These are phyloP conservation scores for Physeter macrocephalus DNA, from an alignment of 2,113 vertebrate genomes.

Conservation along the genomic window DNA sequence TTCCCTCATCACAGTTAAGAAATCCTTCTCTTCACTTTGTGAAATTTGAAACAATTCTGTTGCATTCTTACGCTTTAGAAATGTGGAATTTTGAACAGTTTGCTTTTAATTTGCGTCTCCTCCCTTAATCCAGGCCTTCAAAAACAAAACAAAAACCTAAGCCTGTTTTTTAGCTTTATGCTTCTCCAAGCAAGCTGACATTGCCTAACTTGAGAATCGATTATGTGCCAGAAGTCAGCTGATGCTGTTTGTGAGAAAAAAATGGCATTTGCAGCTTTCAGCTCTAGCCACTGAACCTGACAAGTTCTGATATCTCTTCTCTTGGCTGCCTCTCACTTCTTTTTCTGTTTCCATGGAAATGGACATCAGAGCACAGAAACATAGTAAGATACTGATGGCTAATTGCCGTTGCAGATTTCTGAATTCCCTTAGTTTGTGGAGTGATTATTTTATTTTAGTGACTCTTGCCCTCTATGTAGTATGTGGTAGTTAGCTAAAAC, in stretches of 20 bases:
- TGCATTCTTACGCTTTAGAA: constrained; percentile 11
- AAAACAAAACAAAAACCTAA: constrained; percentile 8
- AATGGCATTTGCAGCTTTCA: constrained; percentile 43
- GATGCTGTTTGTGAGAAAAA: constrained; percentile 33
- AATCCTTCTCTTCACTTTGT: not conserved
- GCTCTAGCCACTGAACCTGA: constrained; percentile 53
- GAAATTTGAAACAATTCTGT: not conserved
- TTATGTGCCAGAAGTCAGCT: constrained; percentile 59
- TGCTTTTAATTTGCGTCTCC: not conserved
- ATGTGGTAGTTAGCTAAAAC: constrained; percentile 22
- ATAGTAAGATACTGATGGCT: constrained; percentile 54
- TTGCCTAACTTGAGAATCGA: constrained; percentile 47
- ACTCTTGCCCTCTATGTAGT: not conserved
- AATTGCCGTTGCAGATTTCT: constrained; percentile 64
- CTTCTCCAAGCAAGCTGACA: constrained; percentile 43
- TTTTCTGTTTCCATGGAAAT: constrained; percentile 76
- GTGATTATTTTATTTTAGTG: constrained; percentile 32
- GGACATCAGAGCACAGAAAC: constrained; percentile 68
- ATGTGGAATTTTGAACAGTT: constrained; percentile 24
- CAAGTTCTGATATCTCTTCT: constrained; percentile 69
- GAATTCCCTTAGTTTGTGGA: constrained; percentile 51
- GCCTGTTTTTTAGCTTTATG: constrained; percentile 37
- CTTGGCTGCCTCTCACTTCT: constrained; percentile 59
- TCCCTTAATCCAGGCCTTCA: not conserved
- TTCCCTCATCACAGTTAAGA: not conserved